Evolutionary conservation across 2,797 vertebrate genomes (phyloP), one percentile per base, ranked within the genome.

Genomic region (Cuculus canorus): DNA sequence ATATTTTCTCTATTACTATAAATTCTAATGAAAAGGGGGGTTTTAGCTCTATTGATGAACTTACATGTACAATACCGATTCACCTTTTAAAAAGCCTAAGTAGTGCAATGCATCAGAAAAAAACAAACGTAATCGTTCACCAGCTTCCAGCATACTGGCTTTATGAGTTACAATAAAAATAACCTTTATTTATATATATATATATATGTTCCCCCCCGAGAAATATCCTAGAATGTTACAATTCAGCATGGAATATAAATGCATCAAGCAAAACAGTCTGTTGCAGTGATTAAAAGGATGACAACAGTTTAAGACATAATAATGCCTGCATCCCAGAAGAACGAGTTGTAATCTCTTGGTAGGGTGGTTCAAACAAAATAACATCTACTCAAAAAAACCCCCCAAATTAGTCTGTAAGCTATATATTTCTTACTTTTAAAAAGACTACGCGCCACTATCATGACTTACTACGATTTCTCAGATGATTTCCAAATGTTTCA

Each of bases 401-500:
- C 85, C 79, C 61, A 33, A 89, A 83, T 19, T 27, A 24, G 83
- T 96, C 91, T 92, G 66, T 60, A 94, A 93, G 52, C n/a, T 91
- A 33, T 30, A 61, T 71, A 86, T 90, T 95, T 92, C 78, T 79
- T 77, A 54, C 33, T 77, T 86, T 43, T 50, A 92, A 88, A 88
- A 97, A 93, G 94, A 97, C 92, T 73, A 96, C 71, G 66, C 80
- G 83, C 90, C 70, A 76, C 93, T 95, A 91, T 94, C 86, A 91
- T 87, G 88, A 91, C 94, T 95, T 90, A 96, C 96, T 97, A 88
- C 2, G 24, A 94, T 95, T 95, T 96, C 96, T 97, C 96, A 97
- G 98, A 98, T 98, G 96, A 96, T 95, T 98, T 98, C 98, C 98
- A 98, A 98, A 98, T 98, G 98, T 98, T 98, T 96, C 97, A 96